A percentile compares a stretch with the other conserved stretches of the same genome.
These are phyloP conservation scores for Semaprochilodus insignis DNA, from an alignment of 2,797 vertebrate species.

Conservation along the genomic window DNA sequence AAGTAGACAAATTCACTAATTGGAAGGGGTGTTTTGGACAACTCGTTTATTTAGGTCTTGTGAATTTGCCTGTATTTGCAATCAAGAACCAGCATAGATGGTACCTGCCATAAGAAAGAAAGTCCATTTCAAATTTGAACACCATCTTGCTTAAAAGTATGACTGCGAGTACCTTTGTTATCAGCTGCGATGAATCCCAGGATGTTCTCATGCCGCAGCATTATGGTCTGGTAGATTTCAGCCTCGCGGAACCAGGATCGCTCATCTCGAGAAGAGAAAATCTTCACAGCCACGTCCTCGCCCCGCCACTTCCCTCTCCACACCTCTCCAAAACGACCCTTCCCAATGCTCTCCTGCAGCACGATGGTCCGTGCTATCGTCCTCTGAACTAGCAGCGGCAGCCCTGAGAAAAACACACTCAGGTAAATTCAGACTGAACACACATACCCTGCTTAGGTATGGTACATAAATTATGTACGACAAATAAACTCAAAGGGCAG, in stretches of 20 bases:
- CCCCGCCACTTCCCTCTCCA: slow-evolving; percentile 96
- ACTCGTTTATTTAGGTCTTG: too few relatives aligned
- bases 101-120: too few relatives aligned
- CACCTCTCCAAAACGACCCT: slow-evolving; percentile 95
- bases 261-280: slow-evolving; percentile 96
- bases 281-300: slow-evolving; percentile 97
- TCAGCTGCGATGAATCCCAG: slow-evolving; percentile 97
- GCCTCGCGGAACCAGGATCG: slow-evolving; percentile 97
- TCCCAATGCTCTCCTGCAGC: slow-evolving; percentile 94
- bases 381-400: slow-evolving; percentile 93
- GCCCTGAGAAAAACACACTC: slow-evolving; percentile 73
- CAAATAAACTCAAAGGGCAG: neutral
- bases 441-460: neutral
- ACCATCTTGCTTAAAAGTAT: too few relatives aligned
- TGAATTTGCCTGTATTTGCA: too few relatives aligned
- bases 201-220: slow-evolving; percentile 97
- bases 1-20: too few relatives aligned
- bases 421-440: neutral
- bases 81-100: too few relatives aligned
- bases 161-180: slow-evolving; percentile 87
- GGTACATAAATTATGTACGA: neutral
- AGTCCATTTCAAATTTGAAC: too few relatives aligned
- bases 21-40: too few relatives aligned
- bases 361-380: slow-evolving; percentile 96
- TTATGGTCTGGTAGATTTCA: slow-evolving; percentile 97